phyloP scores from a whole-genome alignment of 1,140 invertebrate species.

The fruit fly (Drosophila melanogaster) region Release_6_plus_ISO1_MT NT_033779.5:13363001-13363500 shows the following conservation, averaged over 20 bases:
- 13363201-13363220: not conserved
- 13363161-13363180: not conserved
- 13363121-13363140: constrained; percentile 41
- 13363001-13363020: not conserved
- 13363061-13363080: not conserved
- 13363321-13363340: no score
- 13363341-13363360: no score
- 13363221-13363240: not conserved
- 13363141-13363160: constrained; percentile 1
- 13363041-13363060: not conserved
- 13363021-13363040: not conserved
- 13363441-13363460: no score
- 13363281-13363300: no score
- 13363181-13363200: not conserved
- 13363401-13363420: no score
- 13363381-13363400: no score
- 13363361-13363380: no score
- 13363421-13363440: no score
- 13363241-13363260: not conserved
- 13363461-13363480: no score
- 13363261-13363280: no score
- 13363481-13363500: not conserved
- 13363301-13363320: no score
- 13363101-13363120: constrained; percentile 2
- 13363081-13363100: not conserved